Evolutionary conservation across 2,888 invertebrate species (phyloP), one percentile per base, ranked within the genome.

Genomic region (Tenthredo notha): DNA sequence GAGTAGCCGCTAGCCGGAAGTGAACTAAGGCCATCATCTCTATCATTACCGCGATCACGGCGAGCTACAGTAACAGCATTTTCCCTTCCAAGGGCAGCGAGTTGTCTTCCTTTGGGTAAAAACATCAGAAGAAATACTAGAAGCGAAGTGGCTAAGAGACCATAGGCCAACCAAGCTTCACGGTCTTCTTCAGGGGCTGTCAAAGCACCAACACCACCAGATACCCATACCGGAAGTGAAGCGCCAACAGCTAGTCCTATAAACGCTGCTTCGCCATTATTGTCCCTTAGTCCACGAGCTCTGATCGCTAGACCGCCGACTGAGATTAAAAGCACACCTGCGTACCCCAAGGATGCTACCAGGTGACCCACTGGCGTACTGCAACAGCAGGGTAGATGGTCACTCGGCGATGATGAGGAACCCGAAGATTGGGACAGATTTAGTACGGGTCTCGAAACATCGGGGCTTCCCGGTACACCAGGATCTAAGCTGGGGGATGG

Each of bases 121-220:
- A 98, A 98, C 98, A 98, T 98, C 85, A 98, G 96, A 89, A 98
- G 95, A 94, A 98, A 98, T 84, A 98, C 96, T 74, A 98, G 96
- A 15, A 97, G 96, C 87, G 98, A 97, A 21, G 97, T 98, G 84
- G 97, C 96, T 75, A 98, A 96, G 88, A 98, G 95, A 0, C 98
- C 98, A 90, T 98, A 98, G 33, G 98, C 98, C 84, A 98, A 95
- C 94, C 98, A 98, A 18, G 98, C 98, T 93, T 98, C 98, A 89
- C 96, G 96, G 91, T 97, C 97, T 87, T 96, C 95, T 91, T 98
- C 97, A 77, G 97, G 96, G 0, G 92, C 92, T 9, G 91, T 89
- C 72, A 92, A 86, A 5, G 92, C 90, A 0, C 92, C 93, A 84
- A 97, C 96, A 90, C 97, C 95, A 65, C 98, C 98, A 87, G 98